Conservation (phyloP, 2,888 invertebrate species). For the Conus canariensis region DNA sequence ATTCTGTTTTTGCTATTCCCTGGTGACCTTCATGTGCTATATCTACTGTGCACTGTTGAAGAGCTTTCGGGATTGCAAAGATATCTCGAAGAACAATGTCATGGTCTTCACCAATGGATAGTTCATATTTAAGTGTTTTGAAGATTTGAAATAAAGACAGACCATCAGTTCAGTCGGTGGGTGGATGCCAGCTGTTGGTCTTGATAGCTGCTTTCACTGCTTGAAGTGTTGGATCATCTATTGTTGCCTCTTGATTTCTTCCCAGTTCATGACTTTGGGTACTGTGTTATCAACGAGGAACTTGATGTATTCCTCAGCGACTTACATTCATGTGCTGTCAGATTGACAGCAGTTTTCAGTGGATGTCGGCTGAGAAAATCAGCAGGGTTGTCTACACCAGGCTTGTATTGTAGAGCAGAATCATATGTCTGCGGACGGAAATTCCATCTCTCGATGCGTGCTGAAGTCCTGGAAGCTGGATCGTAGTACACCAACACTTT, state of each 20-base stretch:
- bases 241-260: not conserved
- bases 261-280: not conserved
- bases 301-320: not conserved
- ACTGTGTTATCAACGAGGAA: not conserved
- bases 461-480: slow-evolving; percentile 55
- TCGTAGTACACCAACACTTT: slow-evolving; percentile 43
- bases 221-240: not conserved
- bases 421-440: slow-evolving; percentile 51
- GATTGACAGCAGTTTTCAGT: not conserved
- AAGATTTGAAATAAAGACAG: slow-evolving; percentile 52
- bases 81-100: not conserved
- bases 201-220: not conserved
- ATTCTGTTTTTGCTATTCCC: slow-evolving; percentile 49
- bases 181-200: not conserved
- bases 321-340: not conserved
- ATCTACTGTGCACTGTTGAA: not conserved
- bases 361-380: slow-evolving; percentile 50
- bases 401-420: slow-evolving; percentile 50
- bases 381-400: slow-evolving; percentile 57
- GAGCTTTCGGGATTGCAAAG: not conserved
- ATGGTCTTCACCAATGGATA: not conserved
- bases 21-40: slow-evolving; percentile 60
- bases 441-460: slow-evolving; percentile 56
- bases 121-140: not conserved
- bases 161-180: not conserved